Evolutionary conservation across 2,888 invertebrate genomes (phyloP).

Genomic region (Catocala fraxini): DNA sequence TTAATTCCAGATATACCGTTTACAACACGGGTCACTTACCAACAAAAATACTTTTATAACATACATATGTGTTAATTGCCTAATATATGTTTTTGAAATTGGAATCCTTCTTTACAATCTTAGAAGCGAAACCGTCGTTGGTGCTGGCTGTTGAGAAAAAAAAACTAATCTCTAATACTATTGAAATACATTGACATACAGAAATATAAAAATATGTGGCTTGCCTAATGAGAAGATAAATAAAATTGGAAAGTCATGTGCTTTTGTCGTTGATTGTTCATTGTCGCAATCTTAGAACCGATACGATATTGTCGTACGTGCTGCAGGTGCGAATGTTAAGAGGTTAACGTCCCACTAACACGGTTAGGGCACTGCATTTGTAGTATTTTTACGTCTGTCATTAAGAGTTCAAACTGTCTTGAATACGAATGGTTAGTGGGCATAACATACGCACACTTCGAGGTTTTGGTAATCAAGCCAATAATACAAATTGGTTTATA

Average conservation of each 20-base stretch:
- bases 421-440: constrained; percentile 1
- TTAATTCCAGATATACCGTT: too few relatives aligned
- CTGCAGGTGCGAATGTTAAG: constrained; percentile 18
- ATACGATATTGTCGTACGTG: constrained; percentile 23
- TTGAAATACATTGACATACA: too few relatives aligned
- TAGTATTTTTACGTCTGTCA: constrained; percentile 19
- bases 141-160: too few relatives aligned
- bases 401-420: constrained; percentile 4
- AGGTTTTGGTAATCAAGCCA: background rate
- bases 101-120: too few relatives aligned
- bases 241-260: background rate
- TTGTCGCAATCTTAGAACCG: constrained; percentile 17
- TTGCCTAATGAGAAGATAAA: background rate
- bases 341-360: constrained; percentile 20
- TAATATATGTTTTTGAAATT: too few relatives aligned
- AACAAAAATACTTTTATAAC: too few relatives aligned
- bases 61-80: too few relatives aligned
- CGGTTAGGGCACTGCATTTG: constrained; percentile 14
- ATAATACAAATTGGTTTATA: too few relatives aligned
- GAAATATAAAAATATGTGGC: too few relatives aligned
- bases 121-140: too few relatives aligned
- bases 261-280: constrained; percentile 4
- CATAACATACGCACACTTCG: background rate
- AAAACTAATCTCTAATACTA: too few relatives aligned
- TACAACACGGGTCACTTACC: too few relatives aligned